Base-by-base conservation (phyloP, 2,113 vertebrate genomes). In the Nipponia nippon region DNA sequence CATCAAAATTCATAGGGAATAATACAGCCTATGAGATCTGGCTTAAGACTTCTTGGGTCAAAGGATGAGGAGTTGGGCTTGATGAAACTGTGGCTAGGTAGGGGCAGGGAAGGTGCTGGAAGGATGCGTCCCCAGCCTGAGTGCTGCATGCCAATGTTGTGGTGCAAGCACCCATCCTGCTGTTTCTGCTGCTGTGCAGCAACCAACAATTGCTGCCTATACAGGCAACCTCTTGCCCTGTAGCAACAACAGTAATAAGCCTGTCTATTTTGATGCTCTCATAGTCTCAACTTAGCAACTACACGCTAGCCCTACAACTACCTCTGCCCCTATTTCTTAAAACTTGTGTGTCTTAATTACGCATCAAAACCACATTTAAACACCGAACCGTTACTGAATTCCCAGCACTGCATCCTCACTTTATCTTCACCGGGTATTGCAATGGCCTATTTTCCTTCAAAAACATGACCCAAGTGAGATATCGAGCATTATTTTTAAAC, bases 131-230 rank as follows among this genome's bases (percentile, higher is more conserved):
- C 11, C 32, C 42, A 27, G 16, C 10, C 13, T 0, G 8, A 71
- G 26, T 16, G 52, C n/a, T 88, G 25, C 1, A 0, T 30, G 62
- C 4, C 2, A 1, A 1, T 13, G 27, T 16, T 20, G n/a, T 1
- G 1, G 3, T 13, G 44, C 34, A 83, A 61, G 19, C 12, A 13
- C 27, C 22, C 0, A 0, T 23, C 27, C 47, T 34, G 18, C 16
- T 63, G 22, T 6, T 82, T 53, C 70, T 58, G 20, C 18, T 67
- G 20, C 40, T 56, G 58, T 6, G 7, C 16, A 53, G 50, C 27
- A 52, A 30, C 30, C 36, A 30, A 44, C 49, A 70, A 42, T 18
- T 58, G 14, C 67, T 77, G 27, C 67, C 29, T 32, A 7, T 9
- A n/a, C 14, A 42, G 70, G n/a, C 15, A 90, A 8, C 4, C 19